Evolutionary conservation across 2,888 invertebrate genomes (phyloP), one percentile per base, ranked within the genome.

Genomic region (Mythimna ferrago): DNA sequence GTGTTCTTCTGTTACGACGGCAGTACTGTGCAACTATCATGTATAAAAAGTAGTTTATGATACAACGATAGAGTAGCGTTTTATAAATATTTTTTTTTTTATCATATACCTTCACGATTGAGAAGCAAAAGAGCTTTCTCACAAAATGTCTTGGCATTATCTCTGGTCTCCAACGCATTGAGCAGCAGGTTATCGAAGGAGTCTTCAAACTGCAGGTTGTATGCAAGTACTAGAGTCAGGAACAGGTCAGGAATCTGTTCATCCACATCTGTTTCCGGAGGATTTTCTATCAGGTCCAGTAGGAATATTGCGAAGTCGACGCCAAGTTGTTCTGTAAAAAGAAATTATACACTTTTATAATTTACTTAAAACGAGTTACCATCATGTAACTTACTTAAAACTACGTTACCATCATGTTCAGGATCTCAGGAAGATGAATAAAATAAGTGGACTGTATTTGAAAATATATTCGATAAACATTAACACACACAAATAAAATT

Each of bases 91-190:
- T 26, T 26, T 26, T 26, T 26, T 26, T 26, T 26, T 1, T 26
- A 26, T 26, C 26, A 26, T 26, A 2, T 93, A 98, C 98, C 99
- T 97, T 99, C 99, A 88, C 99, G 97, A 92, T 99, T 99, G 14
- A 99, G 96, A 66, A 99, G 96, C 69, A 99, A 94, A 64, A 99
- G 96, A 66, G 99, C 97, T 94, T 99, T 99, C 92, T 99, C 99
- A 6, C 99, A 99, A 89, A 99, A 98, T 0, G 97, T 97, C 94
- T 99, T 99, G 0, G 99, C 98, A 64, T 97, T 97, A 58, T 97
- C 96, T 78, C 97, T 93, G 68, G 97, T 97, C 85, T 97, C 97
- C 86, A 98, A 94, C 0, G 98, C 97, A 82, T 97, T 97, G 21
- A 98, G 93, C 16, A 98, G 96, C 6, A 98, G 95, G 90, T 98